Conservation (phyloP, 2,797 vertebrate genomes). For the Acropternis orthonyx region DNA sequence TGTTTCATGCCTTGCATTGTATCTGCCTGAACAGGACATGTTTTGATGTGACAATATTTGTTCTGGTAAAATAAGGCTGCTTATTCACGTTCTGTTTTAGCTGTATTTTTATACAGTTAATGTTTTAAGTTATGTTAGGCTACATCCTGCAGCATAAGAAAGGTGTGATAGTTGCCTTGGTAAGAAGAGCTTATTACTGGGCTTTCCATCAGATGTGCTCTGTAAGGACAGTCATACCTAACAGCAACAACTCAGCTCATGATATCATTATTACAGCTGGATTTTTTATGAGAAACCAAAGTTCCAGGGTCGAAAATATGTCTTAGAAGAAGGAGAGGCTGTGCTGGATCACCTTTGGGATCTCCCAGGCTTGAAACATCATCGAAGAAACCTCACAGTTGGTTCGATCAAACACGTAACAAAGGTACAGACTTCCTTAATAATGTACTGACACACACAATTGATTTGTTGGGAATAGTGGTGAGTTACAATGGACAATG, state of each 20-base stretch:
- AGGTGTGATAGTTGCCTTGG: not conserved
- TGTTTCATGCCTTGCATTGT: not conserved
- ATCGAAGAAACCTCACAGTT: conserved; percentile 64
- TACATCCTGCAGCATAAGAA: not conserved
- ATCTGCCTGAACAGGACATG: not conserved
- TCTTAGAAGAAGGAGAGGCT: conserved; percentile 85
- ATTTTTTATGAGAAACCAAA: conserved; percentile 83
- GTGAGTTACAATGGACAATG: not conserved
- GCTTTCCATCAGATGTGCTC: not conserved
- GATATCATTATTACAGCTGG: conserved; percentile 78
- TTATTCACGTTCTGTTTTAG: not conserved
- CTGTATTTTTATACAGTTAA: not conserved
- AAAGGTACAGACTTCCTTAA: conserved; percentile 75
- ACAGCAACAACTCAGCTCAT: not conserved
- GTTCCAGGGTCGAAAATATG: conserved; percentile 79
- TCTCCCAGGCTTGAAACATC: conserved; percentile 52
- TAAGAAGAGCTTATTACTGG: not conserved
- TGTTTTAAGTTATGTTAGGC: not conserved
- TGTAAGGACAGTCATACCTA: not conserved
- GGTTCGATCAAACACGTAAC: conserved; percentile 82
- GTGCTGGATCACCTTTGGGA: conserved; percentile 76
- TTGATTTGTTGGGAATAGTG: not conserved
- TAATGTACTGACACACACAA: not conserved
- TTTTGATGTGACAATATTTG: not conserved
- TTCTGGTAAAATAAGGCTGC: not conserved